Percentiles rank a stretch among this genome's conserved stretches.
Evolutionary conservation across 2,113 vertebrate species (phyloP).

Genomic region (Butorides virescens): DNA sequence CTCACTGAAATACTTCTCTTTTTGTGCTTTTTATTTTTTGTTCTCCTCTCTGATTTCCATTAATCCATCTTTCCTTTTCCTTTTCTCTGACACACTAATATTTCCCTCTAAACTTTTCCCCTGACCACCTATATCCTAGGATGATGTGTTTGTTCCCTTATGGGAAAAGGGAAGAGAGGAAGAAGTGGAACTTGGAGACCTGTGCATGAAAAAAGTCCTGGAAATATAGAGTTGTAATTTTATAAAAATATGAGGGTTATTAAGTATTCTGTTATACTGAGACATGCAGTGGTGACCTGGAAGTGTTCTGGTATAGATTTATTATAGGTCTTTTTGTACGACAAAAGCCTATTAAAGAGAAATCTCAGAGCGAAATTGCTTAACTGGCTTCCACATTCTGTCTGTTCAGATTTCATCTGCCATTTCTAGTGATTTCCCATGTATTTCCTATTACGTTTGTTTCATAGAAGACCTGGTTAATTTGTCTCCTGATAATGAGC

Average conservation of each 20-base stretch:
- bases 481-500: slow-evolving; percentile 31
- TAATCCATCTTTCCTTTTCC: not conserved
- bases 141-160: not conserved
- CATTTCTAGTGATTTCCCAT: not conserved
- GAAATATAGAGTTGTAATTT: not conserved
- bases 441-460: not conserved
- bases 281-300: not conserved
- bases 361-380: not conserved
- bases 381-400: not conserved
- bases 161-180: not conserved
- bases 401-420: not conserved
- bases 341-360: not conserved
- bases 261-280: not conserved
- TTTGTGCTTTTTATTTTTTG: not conserved
- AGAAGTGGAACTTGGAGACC: not conserved
- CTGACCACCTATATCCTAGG: not conserved
- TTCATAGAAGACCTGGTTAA: not conserved
- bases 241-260: not conserved
- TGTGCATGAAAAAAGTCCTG: not conserved
- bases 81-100: not conserved
- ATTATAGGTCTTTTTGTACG: not conserved
- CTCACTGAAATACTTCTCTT: not conserved
- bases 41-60: not conserved
- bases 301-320: not conserved
- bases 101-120: not conserved